Evolutionary conservation across 2,797 vertebrate genomes (phyloP).

Genomic region (Crax fasciolata): DNA sequence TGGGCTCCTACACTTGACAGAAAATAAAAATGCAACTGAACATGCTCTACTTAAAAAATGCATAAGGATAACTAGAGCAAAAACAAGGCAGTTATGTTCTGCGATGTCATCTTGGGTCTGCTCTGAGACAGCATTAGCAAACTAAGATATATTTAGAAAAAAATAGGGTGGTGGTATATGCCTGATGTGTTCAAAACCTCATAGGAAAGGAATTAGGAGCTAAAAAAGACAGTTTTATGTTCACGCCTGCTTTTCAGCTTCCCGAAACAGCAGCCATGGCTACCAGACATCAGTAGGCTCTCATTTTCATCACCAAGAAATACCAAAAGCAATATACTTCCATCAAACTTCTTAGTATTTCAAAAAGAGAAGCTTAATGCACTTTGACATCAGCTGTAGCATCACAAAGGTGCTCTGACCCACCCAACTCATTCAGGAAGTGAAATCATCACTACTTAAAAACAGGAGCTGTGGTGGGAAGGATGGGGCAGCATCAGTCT

Average conservation of each 20-base stretch:
- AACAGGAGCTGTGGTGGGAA: not conserved
- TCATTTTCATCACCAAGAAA: conserved; percentile 31
- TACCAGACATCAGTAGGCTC: conserved; percentile 46
- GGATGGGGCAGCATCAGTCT: not conserved
- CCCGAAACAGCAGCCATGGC: conserved; percentile 50
- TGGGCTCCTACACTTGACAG: not conserved
- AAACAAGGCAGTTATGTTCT: conserved; percentile 10
- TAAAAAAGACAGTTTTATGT: not conserved
- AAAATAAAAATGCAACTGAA: conserved; percentile 3
- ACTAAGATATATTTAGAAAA: conserved; percentile 29
- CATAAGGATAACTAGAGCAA: conserved; percentile 34
- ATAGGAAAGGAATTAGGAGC: not conserved
- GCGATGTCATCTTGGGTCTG: conserved; percentile 30
- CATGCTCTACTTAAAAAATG: not conserved
- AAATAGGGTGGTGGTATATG: conserved; percentile 10
- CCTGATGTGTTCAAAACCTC: conserved; percentile 32
- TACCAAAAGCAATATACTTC: not conserved
- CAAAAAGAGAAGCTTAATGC: not conserved
- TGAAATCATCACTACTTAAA: not conserved
- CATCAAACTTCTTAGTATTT: not conserved
- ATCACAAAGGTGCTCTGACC: not conserved
- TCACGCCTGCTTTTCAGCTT: conserved; percentile 21
- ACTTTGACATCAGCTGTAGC: not conserved
- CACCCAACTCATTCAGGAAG: no score
- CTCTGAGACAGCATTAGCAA: conserved; percentile 30